These are phyloP conservation scores for Gadopsis marmoratus DNA, from an alignment of 2,797 vertebrate species.

Conservation along the genomic window DNA sequence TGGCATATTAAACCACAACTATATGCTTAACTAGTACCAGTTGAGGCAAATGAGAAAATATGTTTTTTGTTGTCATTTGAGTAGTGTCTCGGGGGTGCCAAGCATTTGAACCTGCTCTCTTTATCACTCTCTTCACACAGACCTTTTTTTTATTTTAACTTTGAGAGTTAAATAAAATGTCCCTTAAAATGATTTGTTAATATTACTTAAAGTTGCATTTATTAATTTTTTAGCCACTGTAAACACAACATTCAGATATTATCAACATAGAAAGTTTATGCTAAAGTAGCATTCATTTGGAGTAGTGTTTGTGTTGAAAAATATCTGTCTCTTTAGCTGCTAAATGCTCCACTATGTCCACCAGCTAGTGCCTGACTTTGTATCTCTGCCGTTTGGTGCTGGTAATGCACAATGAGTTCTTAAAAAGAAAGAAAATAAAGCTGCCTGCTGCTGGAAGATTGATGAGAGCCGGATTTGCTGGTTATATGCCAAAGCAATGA, in stretches of 20 bases:
- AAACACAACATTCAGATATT: neutral
- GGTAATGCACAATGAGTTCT: neutral
- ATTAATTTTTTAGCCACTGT: constrained; percentile 7
- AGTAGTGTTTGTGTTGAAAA: neutral
- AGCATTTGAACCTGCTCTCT: constrained; percentile 38
- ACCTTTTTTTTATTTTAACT: constrained; percentile 27
- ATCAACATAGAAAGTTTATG: neutral
- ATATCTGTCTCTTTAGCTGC: neutral
- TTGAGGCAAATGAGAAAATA: neutral
- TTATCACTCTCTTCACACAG: constrained; percentile 80
- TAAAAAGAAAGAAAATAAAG: neutral
- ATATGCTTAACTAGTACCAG: constrained; percentile 1
- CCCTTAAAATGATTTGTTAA: neutral
- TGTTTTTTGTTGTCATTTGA: constrained; percentile 23
- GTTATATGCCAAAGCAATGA: constrained; percentile 5
- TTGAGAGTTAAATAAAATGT: constrained; percentile 10
- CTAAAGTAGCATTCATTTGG: neutral
- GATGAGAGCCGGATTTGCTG: neutral
- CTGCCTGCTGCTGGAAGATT: neutral
- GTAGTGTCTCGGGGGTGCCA: constrained; percentile 56
- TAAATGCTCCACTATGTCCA: neutral
- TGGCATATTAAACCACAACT: constrained; percentile 28
- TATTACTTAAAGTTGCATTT: constrained; percentile 34
- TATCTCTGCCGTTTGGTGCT: neutral
- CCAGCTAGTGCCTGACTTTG: neutral